A percentile compares a stretch with the other conserved stretches of the same genome.
phyloP scores from a whole-genome alignment of 53 echinoderm and acorn worm species.

The Mesocentrotus franciscanus region DNA sequence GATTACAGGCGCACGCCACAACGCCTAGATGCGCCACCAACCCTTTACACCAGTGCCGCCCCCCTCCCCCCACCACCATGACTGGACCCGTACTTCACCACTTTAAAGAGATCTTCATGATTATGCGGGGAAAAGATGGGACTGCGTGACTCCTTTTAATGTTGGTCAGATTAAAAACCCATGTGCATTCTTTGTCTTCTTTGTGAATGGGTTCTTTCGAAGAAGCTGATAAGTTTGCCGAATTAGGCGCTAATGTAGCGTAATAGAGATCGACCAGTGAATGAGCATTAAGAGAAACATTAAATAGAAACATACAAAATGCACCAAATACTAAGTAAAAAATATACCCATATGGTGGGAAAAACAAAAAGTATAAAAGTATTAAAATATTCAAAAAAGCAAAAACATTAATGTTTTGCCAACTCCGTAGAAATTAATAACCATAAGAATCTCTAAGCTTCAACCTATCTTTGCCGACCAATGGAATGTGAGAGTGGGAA shows the following conservation, averaged over 20 bases:
- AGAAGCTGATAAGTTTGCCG: slow-evolving; percentile 20
- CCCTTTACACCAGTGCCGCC: too few relatives aligned
- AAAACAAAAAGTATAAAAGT: neutral
- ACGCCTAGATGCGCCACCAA: too few relatives aligned
- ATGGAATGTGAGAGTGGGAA: neutral
- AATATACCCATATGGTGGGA: too few relatives aligned
- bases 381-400: neutral
- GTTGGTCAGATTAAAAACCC: neutral
- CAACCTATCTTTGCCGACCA: neutral
- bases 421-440: neutral
- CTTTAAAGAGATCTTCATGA: neutral
- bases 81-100: neutral
- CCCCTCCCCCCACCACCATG: neutral
- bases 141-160: neutral
- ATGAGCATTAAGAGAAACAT: neutral
- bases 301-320: neutral
- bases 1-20: too few relatives aligned
- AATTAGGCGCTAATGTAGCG: neutral
- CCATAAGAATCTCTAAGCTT: too few relatives aligned
- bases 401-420: too few relatives aligned
- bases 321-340: too few relatives aligned
- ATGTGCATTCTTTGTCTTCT: neutral
- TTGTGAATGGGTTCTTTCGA: neutral
- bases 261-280: neutral
- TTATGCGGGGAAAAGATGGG: neutral